Evolutionary conservation across 2,113 vertebrate genomes (phyloP).

Genomic region (Maccullochella peelii): DNA sequence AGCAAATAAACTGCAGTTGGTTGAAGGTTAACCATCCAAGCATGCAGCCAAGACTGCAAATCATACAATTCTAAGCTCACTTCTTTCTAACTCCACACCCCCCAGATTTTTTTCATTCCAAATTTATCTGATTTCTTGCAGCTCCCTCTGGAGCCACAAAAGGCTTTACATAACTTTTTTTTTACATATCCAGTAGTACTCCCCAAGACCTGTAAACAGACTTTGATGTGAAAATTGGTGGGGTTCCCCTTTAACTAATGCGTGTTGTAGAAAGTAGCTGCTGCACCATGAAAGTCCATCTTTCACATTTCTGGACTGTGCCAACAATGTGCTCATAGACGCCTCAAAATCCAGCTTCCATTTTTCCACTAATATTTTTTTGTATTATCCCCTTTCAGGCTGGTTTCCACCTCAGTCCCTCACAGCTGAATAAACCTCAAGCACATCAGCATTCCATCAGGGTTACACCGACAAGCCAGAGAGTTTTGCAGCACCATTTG

Average conservation of each 20-base stretch:
- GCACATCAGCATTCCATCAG: constrained; percentile 23
- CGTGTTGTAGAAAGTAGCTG: neutral
- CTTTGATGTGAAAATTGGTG: neutral
- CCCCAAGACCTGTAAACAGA: constrained; percentile 3
- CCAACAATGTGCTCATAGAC: neutral
- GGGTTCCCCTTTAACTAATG: neutral
- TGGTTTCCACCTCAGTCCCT: constrained; percentile 2
- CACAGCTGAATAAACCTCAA: constrained; percentile 18
- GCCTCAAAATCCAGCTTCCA: constrained; percentile 10
- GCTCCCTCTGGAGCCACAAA: neutral
- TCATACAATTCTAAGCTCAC: neutral
- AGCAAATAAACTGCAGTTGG: neutral
- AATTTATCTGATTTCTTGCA: neutral
- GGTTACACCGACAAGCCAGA: constrained; percentile 9
- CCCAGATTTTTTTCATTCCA: neutral
- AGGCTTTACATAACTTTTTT: neutral
- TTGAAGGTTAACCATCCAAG: too few relatives aligned
- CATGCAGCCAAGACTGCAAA: too few relatives aligned
- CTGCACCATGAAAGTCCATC: neutral
- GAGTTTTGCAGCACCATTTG: constrained; percentile 25
- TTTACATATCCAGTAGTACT: too few relatives aligned
- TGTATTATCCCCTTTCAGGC: neutral
- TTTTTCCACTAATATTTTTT: neutral
- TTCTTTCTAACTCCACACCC: neutral
- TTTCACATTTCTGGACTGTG: constrained; percentile 7